phyloP scores from a whole-genome alignment of 2,113 vertebrate genomes.

The Pycnonotus jocosus region DNA sequence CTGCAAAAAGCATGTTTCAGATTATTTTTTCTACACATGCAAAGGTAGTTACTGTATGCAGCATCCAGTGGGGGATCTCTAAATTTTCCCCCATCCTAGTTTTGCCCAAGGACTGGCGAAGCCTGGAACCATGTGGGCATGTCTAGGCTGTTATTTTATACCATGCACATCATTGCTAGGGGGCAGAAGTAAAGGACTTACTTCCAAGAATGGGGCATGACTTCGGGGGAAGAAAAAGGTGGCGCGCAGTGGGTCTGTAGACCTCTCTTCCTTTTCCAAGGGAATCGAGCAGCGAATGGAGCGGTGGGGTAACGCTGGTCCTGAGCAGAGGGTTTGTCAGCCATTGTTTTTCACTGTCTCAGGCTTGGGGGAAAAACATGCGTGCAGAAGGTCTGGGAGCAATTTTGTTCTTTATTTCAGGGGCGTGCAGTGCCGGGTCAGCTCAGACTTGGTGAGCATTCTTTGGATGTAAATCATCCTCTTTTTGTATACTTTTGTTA shows the following conservation, averaged over 20 bases:
- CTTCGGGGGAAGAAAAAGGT: not conserved
- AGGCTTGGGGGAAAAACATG: not conserved
- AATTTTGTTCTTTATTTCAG: not conserved
- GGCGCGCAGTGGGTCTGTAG: not conserved
- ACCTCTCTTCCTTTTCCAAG: not conserved
- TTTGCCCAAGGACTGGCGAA: not conserved
- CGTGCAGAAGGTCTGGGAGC: not conserved
- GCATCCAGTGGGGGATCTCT: not conserved
- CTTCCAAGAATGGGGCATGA: not conserved
- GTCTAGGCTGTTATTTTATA: not conserved
- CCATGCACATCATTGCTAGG: not conserved
- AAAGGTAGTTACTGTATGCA: not conserved
- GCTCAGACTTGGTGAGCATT: not conserved
- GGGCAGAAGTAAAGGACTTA: not conserved
- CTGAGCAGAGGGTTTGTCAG: not conserved
- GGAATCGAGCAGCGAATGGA: not conserved
- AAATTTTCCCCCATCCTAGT: not conserved
- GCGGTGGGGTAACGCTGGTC: not conserved
- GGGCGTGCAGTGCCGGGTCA: rapidly evolving
- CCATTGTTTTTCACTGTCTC: not conserved
- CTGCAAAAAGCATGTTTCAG: not conserved
- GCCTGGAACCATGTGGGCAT: not conserved
- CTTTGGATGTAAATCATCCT: not conserved
- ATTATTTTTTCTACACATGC: not conserved
- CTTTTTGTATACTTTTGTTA: not conserved